Evolutionary conservation across 2,888 invertebrate genomes (phyloP), one percentile per base, ranked within the genome.

Genomic region (Tenodera sinensis): DNA sequence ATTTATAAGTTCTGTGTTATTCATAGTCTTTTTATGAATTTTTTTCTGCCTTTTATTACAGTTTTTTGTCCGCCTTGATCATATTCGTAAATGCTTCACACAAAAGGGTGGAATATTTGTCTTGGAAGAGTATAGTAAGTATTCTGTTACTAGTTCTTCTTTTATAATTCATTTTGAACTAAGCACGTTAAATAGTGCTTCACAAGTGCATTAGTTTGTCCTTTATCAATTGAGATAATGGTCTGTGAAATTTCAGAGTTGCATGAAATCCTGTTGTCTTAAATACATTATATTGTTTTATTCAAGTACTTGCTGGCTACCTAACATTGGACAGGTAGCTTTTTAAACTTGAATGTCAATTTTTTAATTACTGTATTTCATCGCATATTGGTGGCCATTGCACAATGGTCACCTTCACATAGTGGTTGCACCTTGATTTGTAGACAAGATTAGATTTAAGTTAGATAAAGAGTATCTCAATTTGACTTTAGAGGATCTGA

Each of bases 61-160:
- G 99, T 99, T 99, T 95, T 99, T 99, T 96, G 98, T 99, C 94
- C 97, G 99, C 93, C 96, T 99, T 95, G 98, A 98, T 95, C 99
- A 99, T 95, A 99, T 99, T 94, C 97, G 99, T 94, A 99, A 99
- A 95, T 99, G 99, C 95, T 99, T 99, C 95, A 99, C 99, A 90
- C 98, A 98, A 94, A 99, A 99, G 94, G 99, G 99, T 93, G 99
- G 98, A 94, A 97, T 99, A 94, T 99, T 99, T 95, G 97, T 99
- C 93, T 96, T 99, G 94, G 99, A 99, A 95, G 99, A 99, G 96
- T 99, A 97, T 95, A 99, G 99, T 99, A 96, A 98, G 99, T 97
- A 92, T 91, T 86, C 86, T 87, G 83, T 86, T 89, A 84, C 20
- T 86, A 42, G 87, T 86, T 28, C 85, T n/a, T 34, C 30, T 28